phyloP scores from a whole-genome alignment of 2,113 vertebrate species.

The Tylochromis polylepis region DNA sequence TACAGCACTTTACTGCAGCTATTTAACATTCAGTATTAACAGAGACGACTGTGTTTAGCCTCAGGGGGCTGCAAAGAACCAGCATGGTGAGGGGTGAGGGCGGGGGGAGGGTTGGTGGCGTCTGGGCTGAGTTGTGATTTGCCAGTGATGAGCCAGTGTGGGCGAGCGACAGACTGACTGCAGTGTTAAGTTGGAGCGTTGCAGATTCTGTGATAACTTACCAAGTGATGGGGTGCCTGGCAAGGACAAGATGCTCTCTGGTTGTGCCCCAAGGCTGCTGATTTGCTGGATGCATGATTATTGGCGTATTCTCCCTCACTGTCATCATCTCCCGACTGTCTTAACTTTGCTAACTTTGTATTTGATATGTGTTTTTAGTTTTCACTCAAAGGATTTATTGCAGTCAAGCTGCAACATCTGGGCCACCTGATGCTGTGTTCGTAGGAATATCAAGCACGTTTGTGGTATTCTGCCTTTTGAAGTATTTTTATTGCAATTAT shows the following conservation, averaged over 20 bases:
- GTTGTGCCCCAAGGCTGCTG: neutral
- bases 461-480: rapidly evolving
- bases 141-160: neutral
- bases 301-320: neutral
- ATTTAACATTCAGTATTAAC: neutral
- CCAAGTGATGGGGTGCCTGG: neutral
- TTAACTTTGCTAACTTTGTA: neutral
- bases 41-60: neutral
- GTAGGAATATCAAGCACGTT: neutral
- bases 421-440: neutral
- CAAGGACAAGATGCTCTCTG: neutral
- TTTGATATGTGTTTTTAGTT: neutral
- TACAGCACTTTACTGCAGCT: neutral
- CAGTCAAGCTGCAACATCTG: neutral
- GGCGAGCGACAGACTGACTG: neutral
- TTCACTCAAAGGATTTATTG: rapidly evolving
- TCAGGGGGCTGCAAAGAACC: neutral
- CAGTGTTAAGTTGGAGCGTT: neutral
- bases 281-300: neutral
- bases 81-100: neutral
- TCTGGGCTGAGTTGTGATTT: neutral
- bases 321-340: neutral
- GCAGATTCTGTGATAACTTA: neutral
- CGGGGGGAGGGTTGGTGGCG: neutral
- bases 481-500: neutral